Evolutionary conservation across 2,113 vertebrate species (phyloP).

Genomic region (Cromileptes altivelis): DNA sequence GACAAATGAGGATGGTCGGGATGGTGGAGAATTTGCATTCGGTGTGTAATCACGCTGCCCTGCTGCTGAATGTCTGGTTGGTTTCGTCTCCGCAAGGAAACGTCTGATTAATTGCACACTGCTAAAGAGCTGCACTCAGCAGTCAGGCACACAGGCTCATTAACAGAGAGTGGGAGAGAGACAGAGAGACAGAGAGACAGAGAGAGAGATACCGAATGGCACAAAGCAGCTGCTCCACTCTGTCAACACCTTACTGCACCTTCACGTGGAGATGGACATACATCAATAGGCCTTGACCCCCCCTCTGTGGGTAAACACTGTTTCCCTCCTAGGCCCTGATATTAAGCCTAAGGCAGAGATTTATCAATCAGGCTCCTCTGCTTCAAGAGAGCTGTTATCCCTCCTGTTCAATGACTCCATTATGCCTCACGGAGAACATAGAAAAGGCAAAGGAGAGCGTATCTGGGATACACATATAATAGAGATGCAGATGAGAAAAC

Average conservation of each 20-base stretch:
- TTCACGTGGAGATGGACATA: constrained; percentile 60
- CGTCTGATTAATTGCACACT: constrained; percentile 81
- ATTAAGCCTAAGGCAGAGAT: constrained; percentile 32
- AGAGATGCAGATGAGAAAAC: constrained; percentile 8
- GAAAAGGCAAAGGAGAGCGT: constrained; percentile 28
- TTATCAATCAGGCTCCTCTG: constrained; percentile 50
- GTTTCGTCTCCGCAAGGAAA: constrained; percentile 76
- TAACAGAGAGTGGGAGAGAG: constrained; percentile 67
- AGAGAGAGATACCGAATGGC: constrained; percentile 5
- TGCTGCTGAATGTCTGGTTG: constrained; percentile 69
- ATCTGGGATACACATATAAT: constrained; percentile 30
- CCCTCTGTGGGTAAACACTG: constrained; percentile 35
- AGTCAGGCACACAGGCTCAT: constrained; percentile 76
- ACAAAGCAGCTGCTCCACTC: constrained; percentile 66
- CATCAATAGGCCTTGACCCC: constrained; percentile 57
- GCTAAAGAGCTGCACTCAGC: constrained; percentile 80
- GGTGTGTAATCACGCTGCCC: constrained; percentile 69
- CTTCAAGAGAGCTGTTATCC: constrained; percentile 39
- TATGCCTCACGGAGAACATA: constrained; percentile 39
- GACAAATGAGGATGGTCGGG: constrained; percentile 47
- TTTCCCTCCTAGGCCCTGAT: constrained; percentile 37
- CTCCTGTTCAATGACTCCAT: constrained; percentile 55
- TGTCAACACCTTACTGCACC: constrained; percentile 58
- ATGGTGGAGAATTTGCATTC: constrained; percentile 65
- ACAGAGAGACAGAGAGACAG: constrained; percentile 42